Evolutionary conservation across 2,113 vertebrate genomes (phyloP), one percentile per base, ranked within the genome.

Genomic region (Phrynosoma blainvillii): DNA sequence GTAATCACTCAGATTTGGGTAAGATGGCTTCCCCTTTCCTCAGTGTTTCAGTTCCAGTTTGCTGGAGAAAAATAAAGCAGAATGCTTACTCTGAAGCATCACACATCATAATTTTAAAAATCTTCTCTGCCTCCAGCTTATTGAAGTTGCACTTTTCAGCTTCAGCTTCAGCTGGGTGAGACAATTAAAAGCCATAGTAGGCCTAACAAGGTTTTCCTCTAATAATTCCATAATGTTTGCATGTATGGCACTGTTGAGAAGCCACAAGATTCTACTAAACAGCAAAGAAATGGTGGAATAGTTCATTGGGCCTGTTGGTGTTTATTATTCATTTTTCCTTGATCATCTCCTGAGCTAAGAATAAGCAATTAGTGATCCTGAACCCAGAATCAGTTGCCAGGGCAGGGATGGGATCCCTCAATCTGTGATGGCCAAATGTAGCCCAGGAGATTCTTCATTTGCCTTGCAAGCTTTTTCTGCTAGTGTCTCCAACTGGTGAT

Each of bases 1-100:
- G 98, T 74, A 99, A 96, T 71, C 98, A 98, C 94, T 96, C 82
- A 0, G 99, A 99, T 94, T 98, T 98, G 77, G 99, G 99, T 99
- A 94, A 98, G 98, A 6, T 93, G 3, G 2, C 7, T 4, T 3
- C 25, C 32, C 32, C 12, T 25, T 10, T 21, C 0, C 18, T 92
- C 1, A 27, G 5, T 30, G 20, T 27, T 84, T 54, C 5, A 30
- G 84, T 89, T 36, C n/a, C 40, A 83, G 16, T 4, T 3, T 32
- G 3, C 70, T 88, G 47, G 0, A 59, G 13, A 1, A 0, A 40
- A 54, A 0, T 3, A 1, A 84, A 82, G 86, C 0, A 16, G 11
- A 32, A 82, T 10, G 47, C 23, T 90, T 87, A 65, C 21, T 62
- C 70, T 84, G 90, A 89, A 91, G 62, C 20, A 52, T 16, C 16